Evolutionary conservation across 1,140 invertebrate species (phyloP), one percentile per base, ranked within the genome.

Genomic region (Orchesella cincta): DNA sequence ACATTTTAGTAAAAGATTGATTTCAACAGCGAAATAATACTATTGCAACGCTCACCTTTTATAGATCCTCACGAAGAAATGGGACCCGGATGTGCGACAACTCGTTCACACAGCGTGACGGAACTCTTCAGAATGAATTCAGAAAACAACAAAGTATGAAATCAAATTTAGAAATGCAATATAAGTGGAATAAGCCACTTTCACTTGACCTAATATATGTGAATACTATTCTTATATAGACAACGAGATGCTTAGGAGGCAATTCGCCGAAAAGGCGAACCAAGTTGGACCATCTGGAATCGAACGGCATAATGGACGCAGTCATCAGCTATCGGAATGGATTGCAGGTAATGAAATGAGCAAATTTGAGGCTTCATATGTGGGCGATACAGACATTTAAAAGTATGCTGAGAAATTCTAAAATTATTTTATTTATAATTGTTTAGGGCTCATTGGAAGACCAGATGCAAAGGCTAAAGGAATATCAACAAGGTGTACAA

Each of bases 211-310:
- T n/a, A n/a, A n/a, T n/a, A n/a, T n/a, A n/a, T n/a, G n/a, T n/a
- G n/a, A n/a, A n/a, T n/a, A n/a, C n/a, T n/a, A n/a, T n/a, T n/a
- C n/a, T n/a, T n/a, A n/a, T n/a, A n/a, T 76, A 92, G 91, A 96
- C 87, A 99, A 99, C 86, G 97, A 99, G 88, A 91, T 93, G 85
- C 89, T 99, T 77, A 91, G 98, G 83, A 90, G 95, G 81, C 94
- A 98, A 88, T 99, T 99, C 86, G 98, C 96, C 77, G 95, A 98
- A 85, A 98, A 98, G 87, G 96, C 98, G 67, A 99, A 99, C 86
- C 90, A 92, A 81, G 95, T 99, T 81, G 98, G 98, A 79, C 97
- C 97, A 81, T n/a, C n/a, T n/a, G 99, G 97, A 97, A 97, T 99
- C 85, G 98, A 99, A 88, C 89, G 93, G 76, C 96, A 99, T n/a